Base-by-base conservation (phyloP, 2,888 invertebrate species). In the Agrochola lota region DNA sequence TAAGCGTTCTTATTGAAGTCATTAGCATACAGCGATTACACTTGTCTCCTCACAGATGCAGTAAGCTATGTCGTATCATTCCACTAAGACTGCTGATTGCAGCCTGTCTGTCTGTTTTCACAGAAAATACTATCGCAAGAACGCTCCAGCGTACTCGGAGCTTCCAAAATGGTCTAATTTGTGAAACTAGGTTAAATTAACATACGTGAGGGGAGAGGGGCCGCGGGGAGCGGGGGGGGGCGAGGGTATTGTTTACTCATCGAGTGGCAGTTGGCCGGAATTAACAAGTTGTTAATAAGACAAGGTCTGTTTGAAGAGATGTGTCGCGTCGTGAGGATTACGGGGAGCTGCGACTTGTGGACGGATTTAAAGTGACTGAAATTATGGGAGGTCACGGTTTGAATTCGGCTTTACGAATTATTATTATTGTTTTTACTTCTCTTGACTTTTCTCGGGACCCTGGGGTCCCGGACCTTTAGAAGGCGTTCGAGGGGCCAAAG, bases 281-380 rank as follows among this genome's bases (percentile, higher is more conserved):
- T 87, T 88, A 85, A 86, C 88, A 90, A 89, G 89, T 90, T 85
- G 89, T 88, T 89, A 86, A 87, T 88, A 90, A 89, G 87, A 82
- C 70, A 78, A 69, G 81, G 60, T 46, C 71, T 72, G 71, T 78
- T 86, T 70, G 68, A 80, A 52, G 82, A 85, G 83, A 82, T 72
- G 83, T 66, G 71, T 70, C 66, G 63, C 55, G 55, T 46, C 83
- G 69, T 57, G 67, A 66, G 62, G 78, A 83, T 85, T 75, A 75
- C 57, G 35, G n/a, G 11, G 23, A 52, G 67, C 55, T 64, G 62
- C 30, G 71, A 71, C 59, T 80, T 67, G 23, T 15, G 46, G 15
- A 70, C 7, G 52, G 69, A 82, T 82, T 66, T 63, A 40, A 71
- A 69, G 30, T 84, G 46, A 40, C 67, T 73, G 12, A 60, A 77